These are phyloP conservation scores for Drosophila rufa DNA, from an alignment of 1,140 invertebrate genomes.

Conservation along the genomic window DNA sequence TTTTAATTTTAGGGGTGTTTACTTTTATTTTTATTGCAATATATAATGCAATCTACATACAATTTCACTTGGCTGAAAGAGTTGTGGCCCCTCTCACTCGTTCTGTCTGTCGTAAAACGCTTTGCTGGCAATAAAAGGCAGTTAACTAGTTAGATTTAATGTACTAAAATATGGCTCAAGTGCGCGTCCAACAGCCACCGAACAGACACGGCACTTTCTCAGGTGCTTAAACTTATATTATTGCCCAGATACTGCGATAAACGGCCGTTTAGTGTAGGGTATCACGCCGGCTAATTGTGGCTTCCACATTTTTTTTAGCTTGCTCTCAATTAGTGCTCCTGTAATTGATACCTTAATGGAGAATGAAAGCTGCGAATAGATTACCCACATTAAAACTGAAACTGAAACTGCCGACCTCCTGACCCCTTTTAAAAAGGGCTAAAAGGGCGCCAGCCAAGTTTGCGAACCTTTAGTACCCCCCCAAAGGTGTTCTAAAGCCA, in stretches of 20 bases:
- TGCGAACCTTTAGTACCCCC: slow-evolving; percentile 2
- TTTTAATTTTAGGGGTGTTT: slow-evolving; percentile 76
- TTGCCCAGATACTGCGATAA: slow-evolving; percentile 38
- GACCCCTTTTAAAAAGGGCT: slow-evolving; percentile 23
- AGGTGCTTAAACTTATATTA: slow-evolving; percentile 63
- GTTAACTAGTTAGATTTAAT: slow-evolving; percentile 84
- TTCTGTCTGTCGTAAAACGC: slow-evolving; percentile 78
- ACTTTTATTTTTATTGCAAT: slow-evolving; percentile 78
- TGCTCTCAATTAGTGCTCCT: slow-evolving; percentile 37
- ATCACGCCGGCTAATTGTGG: slow-evolving; percentile 36
- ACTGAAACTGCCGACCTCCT: background rate
- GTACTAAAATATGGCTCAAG: slow-evolving; percentile 82
- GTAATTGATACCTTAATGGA: slow-evolving; percentile 22
- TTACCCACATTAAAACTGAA: background rate
- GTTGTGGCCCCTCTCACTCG: slow-evolving; percentile 34
- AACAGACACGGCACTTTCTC: slow-evolving; percentile 71
- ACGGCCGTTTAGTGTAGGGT: slow-evolving; percentile 28
- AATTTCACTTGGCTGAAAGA: slow-evolving; percentile 67
- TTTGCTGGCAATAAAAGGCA: slow-evolving; percentile 83
- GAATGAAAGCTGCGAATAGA: background rate
- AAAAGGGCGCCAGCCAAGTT: slow-evolving; percentile 20
- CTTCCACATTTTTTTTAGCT: background rate
- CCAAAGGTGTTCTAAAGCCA: slow-evolving; percentile 15
- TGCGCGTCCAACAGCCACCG: slow-evolving; percentile 21
- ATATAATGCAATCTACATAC: slow-evolving; percentile 78